Evolutionary conservation across 2,888 invertebrate species (phyloP).

Genomic region (Galeopsomyia nigrocyanea): DNA sequence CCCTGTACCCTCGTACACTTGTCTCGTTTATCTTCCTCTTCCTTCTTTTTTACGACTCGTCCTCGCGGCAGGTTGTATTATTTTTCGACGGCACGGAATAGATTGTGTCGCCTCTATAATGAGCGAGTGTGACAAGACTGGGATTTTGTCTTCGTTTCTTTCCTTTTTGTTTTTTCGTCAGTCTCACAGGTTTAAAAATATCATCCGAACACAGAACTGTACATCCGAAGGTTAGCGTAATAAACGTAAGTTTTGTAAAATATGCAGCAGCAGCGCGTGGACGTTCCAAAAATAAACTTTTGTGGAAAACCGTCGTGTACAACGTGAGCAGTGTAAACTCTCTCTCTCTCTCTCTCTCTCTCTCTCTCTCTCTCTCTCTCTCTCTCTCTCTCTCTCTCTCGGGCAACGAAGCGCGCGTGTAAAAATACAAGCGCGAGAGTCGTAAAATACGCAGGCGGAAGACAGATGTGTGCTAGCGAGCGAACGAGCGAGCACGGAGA

Average conservation of each 20-base stretch:
- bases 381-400: too few species aligned
- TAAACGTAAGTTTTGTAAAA: background rate
- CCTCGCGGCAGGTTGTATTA: background rate
- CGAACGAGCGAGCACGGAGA: background rate
- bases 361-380: too few species aligned
- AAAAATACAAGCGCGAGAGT: constrained; percentile 4
- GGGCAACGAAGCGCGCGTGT: background rate
- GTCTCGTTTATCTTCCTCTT: constrained; percentile 8
- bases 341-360: too few species aligned
- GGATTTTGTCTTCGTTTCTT: too few species aligned
- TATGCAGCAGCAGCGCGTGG: too few species aligned
- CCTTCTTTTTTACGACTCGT: background rate
- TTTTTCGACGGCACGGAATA: constrained; percentile 33
- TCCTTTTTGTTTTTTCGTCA: too few species aligned
- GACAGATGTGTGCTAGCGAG: constrained; percentile 16
- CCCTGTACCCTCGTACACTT: background rate
- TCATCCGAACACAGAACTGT: too few species aligned
- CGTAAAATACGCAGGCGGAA: constrained; percentile 22
- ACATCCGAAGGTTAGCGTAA: background rate
- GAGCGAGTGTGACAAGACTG: constrained; percentile 43
- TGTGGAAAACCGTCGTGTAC: too few species aligned
- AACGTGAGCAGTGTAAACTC: too few species aligned
- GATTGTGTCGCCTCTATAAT: constrained; percentile 43
- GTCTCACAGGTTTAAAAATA: too few species aligned
- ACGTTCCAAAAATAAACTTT: too few species aligned